phyloP scores from a whole-genome alignment of 1,140 invertebrate genomes.

The Subanguina moxae region DNA sequence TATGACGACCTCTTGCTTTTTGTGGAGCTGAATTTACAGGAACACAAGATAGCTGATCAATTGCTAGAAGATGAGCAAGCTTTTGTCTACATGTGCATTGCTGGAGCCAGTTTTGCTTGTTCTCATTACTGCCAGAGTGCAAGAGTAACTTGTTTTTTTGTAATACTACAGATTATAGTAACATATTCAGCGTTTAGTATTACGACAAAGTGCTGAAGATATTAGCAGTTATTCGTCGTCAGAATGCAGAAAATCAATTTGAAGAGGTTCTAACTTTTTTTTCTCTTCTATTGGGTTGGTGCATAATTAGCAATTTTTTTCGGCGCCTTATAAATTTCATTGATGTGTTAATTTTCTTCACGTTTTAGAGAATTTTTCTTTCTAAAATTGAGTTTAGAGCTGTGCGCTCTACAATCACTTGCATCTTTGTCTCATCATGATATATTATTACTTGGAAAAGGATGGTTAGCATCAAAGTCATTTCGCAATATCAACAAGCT shows the following conservation, averaged over 20 bases:
- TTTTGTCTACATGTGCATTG: constrained; percentile 14
- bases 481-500: no score
- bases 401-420: no score
- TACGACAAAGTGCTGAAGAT: constrained; percentile 14
- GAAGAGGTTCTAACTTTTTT: neutral
- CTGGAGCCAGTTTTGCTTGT: constrained; percentile 12
- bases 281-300: neutral
- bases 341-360: neutral
- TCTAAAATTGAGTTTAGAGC: no score
- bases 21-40: constrained; percentile 12
- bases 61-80: constrained; percentile 13
- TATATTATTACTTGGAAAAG: no score
- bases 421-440: no score
- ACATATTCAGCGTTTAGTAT: constrained; percentile 16
- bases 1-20: constrained; percentile 15
- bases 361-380: no score
- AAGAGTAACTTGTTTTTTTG: neutral
- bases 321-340: neutral
- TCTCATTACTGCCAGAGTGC: constrained; percentile 10
- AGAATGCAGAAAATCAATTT: constrained; percentile 17
- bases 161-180: neutral
- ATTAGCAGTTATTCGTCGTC: constrained; percentile 12
- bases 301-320: neutral
- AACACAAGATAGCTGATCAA: constrained; percentile 9
- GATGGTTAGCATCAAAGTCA: no score